Evolutionary conservation across 1,140 invertebrate species (phyloP).

Genomic region (Calephelis virginiensis): DNA sequence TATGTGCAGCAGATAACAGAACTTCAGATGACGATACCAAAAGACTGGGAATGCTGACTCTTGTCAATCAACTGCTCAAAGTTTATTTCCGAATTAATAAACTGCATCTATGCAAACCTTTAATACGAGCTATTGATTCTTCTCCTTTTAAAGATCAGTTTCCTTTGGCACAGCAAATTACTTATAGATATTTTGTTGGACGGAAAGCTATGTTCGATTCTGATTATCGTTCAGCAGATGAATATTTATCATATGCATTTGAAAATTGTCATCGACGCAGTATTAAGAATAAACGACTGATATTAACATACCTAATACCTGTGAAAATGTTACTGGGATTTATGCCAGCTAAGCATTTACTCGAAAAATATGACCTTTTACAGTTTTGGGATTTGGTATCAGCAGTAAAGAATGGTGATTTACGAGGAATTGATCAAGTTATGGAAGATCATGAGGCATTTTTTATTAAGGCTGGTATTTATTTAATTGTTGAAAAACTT

Average conservation of each 20-base stretch:
- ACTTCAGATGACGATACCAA: constrained; percentile 94
- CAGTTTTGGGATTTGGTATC: constrained; percentile 94
- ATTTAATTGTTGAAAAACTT: constrained; percentile 97
- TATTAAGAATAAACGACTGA: constrained; percentile 93
- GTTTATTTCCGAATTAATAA: constrained; percentile 99
- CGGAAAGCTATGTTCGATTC: constrained; percentile 99
- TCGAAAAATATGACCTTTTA: constrained; percentile 94
- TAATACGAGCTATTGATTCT: constrained; percentile 97
- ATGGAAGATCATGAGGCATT: constrained; percentile 93
- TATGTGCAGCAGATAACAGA: constrained; percentile 95
- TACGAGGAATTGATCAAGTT: constrained; percentile 90
- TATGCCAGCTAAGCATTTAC: constrained; percentile 88
- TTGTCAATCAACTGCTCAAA: constrained; percentile 98
- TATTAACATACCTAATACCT: constrained; percentile 97
- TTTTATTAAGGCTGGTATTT: constrained; percentile 97
- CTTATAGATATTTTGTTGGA: constrained; percentile 98
- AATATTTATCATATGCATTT: constrained; percentile 95
- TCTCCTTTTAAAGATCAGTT: constrained; percentile 93
- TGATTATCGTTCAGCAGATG: constrained; percentile 94
- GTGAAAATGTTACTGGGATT: constrained; percentile 98
- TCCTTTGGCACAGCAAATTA: constrained; percentile 91
- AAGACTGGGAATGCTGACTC: constrained; percentile 95
- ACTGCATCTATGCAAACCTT: constrained; percentile 96
- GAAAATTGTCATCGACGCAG: constrained; percentile 91
- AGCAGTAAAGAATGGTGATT: constrained; percentile 93